These are phyloP conservation scores for Cataglyphis albicans DNA, from an alignment of 2,888 invertebrate species.

Conservation along the genomic window DNA sequence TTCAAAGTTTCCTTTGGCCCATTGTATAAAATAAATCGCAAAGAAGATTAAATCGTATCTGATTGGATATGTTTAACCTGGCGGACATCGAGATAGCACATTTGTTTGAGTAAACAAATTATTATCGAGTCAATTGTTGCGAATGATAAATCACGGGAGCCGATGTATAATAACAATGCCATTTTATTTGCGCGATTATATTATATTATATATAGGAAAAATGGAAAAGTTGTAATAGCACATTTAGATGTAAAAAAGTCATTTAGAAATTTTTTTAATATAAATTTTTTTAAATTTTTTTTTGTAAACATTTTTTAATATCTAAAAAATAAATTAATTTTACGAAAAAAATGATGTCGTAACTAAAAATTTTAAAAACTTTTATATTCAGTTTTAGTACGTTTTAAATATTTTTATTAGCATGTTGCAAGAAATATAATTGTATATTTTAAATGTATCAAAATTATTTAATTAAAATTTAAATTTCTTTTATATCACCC, in stretches of 20 bases:
- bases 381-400: neutral
- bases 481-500: neutral
- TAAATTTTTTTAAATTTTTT: conserved; percentile 1
- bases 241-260: neutral
- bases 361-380: too few species aligned
- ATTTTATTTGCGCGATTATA: neutral
- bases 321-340: conserved; percentile 2
- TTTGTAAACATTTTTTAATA: neutral
- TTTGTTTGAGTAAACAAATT: conserved; percentile 14
- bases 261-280: neutral
- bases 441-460: neutral
- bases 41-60: conserved; percentile 1
- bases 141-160: neutral
- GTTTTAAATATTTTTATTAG: neutral
- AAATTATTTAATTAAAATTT: neutral
- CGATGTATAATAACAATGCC: neutral
- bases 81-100: neutral
- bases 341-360: neutral
- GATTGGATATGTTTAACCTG: conserved; percentile 6
- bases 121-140: neutral
- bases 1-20: neutral
- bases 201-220: neutral
- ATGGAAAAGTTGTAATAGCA: neutral
- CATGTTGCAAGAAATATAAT: neutral
- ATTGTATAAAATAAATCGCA: conserved; percentile 23